Evolutionary conservation across 2,797 vertebrate species (phyloP), one percentile per base, ranked within the genome.

Genomic region (Florisuga fusca): DNA sequence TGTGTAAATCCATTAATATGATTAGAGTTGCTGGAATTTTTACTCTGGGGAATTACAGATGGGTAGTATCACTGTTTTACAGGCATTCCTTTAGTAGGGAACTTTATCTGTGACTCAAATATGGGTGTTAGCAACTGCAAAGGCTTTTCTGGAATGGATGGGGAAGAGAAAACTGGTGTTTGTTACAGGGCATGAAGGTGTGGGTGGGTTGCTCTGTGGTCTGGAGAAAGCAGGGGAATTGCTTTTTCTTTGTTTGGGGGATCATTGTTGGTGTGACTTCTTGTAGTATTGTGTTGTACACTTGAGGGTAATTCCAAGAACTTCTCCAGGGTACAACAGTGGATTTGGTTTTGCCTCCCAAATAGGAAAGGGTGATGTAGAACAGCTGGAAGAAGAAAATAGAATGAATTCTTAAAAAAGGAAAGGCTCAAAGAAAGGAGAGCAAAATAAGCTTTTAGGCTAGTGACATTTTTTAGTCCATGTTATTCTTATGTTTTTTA

Each of bases 1-100:
- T 76, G 90, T 86, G 55, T 73, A 95, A 94, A 93, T 95, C 74
- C 1, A 0, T 74, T 96, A 95, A 92, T 84, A 57, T 89, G 93
- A 93, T 92, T 89, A 84, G 73, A 92, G 90, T 73, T 89, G 89
- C 79, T 86, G 68, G 89, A 91, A 77, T 95, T 95, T 69, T 81
- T 62, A 78, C 87, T 95, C 79, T 51, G 36, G 76, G 73, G 87
- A 94, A 75, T 95, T 93, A 80, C 2, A 72, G 72, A 67, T 84
- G 90, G 84, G 50, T 41, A 67, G 50, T 85, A 78, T 77, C 68
- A 15, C 67, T 93, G 54, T 67, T 89, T 58, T 78, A 59, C 89
- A 81, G 94, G 78, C 81, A 9, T 61, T 88, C 51, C 90, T 80
- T 78, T 27, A 54, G 75, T 36, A 61, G 76, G 71, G 82, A 62